Conservation (phyloP, 2,797 vertebrate genomes). For the Agapornis canus region DNA sequence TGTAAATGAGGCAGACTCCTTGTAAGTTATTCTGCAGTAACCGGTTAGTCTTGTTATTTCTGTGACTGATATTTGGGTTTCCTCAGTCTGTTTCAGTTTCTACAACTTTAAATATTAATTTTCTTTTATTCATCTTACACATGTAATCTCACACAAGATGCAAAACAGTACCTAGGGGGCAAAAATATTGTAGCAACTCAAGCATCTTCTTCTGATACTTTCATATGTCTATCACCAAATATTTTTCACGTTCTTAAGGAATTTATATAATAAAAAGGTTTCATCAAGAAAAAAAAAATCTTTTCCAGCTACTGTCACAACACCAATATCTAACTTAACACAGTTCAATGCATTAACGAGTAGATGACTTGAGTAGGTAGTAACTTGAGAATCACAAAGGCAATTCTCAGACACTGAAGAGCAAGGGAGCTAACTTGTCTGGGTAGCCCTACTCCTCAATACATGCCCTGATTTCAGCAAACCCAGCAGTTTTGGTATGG, state of each 20-base stretch:
- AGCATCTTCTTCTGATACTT: neutral
- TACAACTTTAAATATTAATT: neutral
- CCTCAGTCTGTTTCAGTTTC: neutral
- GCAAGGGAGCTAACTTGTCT: neutral
- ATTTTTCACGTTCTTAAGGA: neutral
- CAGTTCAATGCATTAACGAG: neutral
- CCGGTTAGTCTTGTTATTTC: neutral
- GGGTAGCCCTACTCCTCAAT: neutral
- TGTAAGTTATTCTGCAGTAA: neutral
- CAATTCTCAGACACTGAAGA: neutral
- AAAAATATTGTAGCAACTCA: neutral
- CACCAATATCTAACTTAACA: neutral
- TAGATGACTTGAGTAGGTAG: neutral
- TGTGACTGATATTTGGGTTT: neutral
- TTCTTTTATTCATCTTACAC: neutral
- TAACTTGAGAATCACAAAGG: neutral
- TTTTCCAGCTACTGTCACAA: neutral
- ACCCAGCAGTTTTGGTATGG: neutral
- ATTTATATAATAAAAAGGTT: neutral
- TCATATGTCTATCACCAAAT: neutral
- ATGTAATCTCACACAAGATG: neutral
- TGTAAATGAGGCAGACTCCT: neutral
- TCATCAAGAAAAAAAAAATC: neutral
- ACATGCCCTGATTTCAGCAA: neutral
- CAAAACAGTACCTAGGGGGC: accelerated